Conservation (phyloP, 2,797 vertebrate species). For the Sebastes nivosus region DNA sequence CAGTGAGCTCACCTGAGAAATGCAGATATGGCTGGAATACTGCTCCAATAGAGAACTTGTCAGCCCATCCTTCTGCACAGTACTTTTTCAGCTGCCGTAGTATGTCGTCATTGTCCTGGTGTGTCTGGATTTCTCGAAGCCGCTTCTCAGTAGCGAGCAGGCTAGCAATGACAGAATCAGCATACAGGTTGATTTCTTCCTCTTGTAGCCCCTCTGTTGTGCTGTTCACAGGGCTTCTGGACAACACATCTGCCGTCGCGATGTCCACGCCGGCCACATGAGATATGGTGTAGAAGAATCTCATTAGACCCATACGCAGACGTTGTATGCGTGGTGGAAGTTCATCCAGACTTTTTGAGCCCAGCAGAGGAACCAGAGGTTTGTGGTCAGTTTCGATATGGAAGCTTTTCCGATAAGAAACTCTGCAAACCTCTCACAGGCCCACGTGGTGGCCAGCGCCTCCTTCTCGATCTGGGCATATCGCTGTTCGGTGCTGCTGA, state of each 20-base stretch:
- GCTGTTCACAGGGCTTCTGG: background rate
- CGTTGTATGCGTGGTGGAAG: conserved; percentile 5
- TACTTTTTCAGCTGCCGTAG: background rate
- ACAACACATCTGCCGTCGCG: conserved; percentile 14
- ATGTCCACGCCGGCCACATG: conserved; percentile 20
- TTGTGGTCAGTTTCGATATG: conserved; percentile 25
- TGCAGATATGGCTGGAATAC: conserved; percentile 1
- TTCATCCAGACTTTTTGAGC: conserved; percentile 11
- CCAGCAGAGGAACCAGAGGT: background rate
- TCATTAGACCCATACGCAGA: background rate
- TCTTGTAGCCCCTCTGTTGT: background rate
- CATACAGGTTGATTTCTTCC: conserved; percentile 24
- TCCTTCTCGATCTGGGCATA: conserved; percentile 26
- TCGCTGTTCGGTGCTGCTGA: conserved; percentile 1
- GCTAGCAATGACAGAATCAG: background rate
- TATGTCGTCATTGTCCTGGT: conserved; percentile 8
- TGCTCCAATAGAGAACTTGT: background rate
- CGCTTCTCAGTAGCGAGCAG: conserved; percentile 9
- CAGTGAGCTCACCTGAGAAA: conserved; percentile 20
- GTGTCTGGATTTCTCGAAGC: background rate
- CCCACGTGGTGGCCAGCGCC: background rate
- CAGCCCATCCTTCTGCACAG: background rate
- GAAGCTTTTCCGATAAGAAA: background rate
- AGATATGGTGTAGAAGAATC: conserved; percentile 13
- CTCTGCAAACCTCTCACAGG: conserved; percentile 28